Base-by-base conservation (phyloP, 2,797 vertebrate species). In the Antennarius maculatus region DNA sequence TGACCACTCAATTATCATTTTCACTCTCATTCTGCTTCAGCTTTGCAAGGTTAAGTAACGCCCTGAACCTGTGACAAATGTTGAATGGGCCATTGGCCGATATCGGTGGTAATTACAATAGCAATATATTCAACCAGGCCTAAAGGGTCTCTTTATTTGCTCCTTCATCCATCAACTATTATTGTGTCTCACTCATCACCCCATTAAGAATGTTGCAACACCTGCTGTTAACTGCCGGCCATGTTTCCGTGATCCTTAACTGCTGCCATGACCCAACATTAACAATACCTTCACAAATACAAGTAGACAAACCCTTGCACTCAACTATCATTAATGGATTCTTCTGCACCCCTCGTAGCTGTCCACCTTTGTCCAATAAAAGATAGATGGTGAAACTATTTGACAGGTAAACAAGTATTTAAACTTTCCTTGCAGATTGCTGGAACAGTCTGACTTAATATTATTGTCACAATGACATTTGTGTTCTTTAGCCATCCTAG, bases 1-100 rank as follows among this genome's bases (percentile, higher is more conserved):
- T 82, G 78, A 80, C 82, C 80, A 71, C 82, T 86, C 71, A 80
- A 90, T 90, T 86, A 89, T 84, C 86, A 89, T 88, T 73, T 88
- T 86, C 73, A 67, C 73, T 87, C 80, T 80, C 79, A 78, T 88
- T 83, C 70, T 77, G 74, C 83, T 82, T 84, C 69, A 71, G 80
- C 81, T 81, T 42, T 56, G 75, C 83, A 91, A 91, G 91, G 90
- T 91, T 89, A 92, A 89, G 86, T 90, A 89, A 88, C 58, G 73
- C 80, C 79, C 76, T 83, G 74, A 88, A 88, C 79, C 83, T 78
- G 79, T 65, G 86, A 85, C 70, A 69, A 83, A 74, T 55, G 61
- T 69, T 84, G 68, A 85, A 87, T 82, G 86, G 72, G 70, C 77
- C 79, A 81, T 84, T 77, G 78, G 79, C 71, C 74, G 77, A 88